Evolutionary conservation across 2,113 vertebrate species (phyloP).

Genomic region (Gorsachius goisagi): DNA sequence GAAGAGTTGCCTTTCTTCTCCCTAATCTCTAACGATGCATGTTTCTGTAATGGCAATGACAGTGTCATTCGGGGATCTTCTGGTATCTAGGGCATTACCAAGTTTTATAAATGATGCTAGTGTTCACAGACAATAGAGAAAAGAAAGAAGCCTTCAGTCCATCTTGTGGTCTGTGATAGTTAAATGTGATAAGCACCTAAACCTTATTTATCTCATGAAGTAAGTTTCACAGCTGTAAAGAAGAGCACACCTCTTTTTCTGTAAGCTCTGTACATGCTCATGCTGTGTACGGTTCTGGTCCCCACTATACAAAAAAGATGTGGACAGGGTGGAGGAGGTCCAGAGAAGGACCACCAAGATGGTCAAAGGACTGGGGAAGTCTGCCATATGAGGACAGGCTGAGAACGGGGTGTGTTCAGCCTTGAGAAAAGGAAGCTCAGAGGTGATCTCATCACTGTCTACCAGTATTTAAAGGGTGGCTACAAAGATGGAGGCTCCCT

Average conservation of each 20-base stretch:
- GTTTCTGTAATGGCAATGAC: neutral
- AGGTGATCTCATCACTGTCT: too few relatives aligned
- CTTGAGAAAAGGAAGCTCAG: too few relatives aligned
- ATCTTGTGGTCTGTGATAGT: neutral
- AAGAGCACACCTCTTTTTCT: neutral
- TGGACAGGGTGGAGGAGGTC: too few relatives aligned
- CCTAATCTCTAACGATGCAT: neutral
- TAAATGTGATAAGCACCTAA: neutral
- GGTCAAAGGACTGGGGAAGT: too few relatives aligned
- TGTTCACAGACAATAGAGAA: neutral
- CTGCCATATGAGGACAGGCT: too few relatives aligned
- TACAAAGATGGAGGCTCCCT: too few relatives aligned
- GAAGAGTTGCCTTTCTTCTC: neutral
- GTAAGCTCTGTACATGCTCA: neutral
- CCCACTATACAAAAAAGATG: too few relatives aligned
- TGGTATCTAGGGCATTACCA: neutral
- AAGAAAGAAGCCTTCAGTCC: neutral
- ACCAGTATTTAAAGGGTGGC: too few relatives aligned
- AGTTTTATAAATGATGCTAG: neutral
- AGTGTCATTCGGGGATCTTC: neutral
- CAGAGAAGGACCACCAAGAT: too few relatives aligned
- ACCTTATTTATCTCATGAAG: neutral
- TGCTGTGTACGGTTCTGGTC: too few relatives aligned
- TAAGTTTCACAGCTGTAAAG: neutral
- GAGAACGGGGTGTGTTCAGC: too few relatives aligned